A percentile compares a stretch with the other conserved stretches of the same genome.
Evolutionary conservation across 2,113 vertebrate genomes (phyloP).

Genomic region (Leptocoma aspasia): DNA sequence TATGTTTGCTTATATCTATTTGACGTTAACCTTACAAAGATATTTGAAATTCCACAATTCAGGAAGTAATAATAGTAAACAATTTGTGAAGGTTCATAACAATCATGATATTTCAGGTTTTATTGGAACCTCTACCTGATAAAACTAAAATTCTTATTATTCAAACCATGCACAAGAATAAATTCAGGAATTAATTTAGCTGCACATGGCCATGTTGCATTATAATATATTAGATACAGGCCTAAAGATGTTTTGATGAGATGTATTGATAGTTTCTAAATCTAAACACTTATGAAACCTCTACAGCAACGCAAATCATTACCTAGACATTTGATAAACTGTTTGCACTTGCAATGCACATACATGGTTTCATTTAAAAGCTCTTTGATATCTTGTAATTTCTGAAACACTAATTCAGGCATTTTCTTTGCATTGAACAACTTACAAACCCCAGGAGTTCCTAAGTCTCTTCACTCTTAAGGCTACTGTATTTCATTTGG

Average conservation of each 20-base stretch:
- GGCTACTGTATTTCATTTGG: not conserved
- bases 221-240: not conserved
- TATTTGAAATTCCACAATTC: not conserved
- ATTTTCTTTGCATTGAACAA: not conserved
- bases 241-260: not conserved
- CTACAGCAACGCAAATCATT: not conserved
- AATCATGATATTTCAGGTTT: not conserved
- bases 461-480: not conserved
- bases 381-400: not conserved
- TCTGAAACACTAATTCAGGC: not conserved
- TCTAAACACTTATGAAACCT: not conserved
- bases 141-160: not conserved
- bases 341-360: not conserved
- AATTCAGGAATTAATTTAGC: not conserved
- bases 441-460: not conserved
- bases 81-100: not conserved
- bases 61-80: not conserved
- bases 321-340: not conserved
- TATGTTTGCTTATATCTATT: not conserved
- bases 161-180: not conserved
- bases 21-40: not conserved
- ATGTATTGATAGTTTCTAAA: not conserved
- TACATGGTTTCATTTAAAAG: not conserved
- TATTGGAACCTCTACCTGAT: not conserved
- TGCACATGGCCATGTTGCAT: not conserved